phyloP scores from a whole-genome alignment of 2,113 vertebrate genomes.

The Columbina picui region DNA sequence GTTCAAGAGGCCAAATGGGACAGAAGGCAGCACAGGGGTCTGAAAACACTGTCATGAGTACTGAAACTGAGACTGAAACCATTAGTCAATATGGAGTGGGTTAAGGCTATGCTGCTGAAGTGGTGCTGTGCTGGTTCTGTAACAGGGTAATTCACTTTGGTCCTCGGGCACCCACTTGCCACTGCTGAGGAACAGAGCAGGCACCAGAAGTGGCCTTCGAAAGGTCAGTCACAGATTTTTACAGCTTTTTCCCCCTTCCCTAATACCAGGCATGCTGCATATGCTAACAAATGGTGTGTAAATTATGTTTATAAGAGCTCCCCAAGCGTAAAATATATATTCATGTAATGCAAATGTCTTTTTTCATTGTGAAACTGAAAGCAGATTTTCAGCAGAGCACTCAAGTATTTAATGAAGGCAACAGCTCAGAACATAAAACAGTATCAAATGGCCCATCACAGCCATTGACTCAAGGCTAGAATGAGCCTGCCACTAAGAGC shows the following conservation, averaged over 20 bases:
- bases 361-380: constrained; percentile 32
- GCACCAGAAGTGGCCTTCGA: background rate
- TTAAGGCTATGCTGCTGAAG: background rate
- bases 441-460: background rate
- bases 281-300: constrained; percentile 28
- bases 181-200: background rate
- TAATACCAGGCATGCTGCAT: background rate
- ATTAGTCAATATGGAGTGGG: background rate
- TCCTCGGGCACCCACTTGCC: background rate
- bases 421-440: constrained; percentile 29
- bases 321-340: constrained; percentile 38
- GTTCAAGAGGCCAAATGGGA: background rate
- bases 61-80: background rate
- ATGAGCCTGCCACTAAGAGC: background rate
- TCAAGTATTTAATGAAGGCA: constrained; percentile 46
- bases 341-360: constrained; percentile 43
- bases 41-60: background rate
- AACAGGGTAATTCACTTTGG: background rate
- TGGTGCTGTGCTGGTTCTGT: background rate
- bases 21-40: background rate
- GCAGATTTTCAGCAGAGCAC: constrained; percentile 5
- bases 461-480: background rate
- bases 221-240: background rate
- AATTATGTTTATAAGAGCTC: constrained; percentile 20
- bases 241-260: background rate